Evolutionary conservation across 2,888 invertebrate species (phyloP).

Genomic region (Agrotis segetum): DNA sequence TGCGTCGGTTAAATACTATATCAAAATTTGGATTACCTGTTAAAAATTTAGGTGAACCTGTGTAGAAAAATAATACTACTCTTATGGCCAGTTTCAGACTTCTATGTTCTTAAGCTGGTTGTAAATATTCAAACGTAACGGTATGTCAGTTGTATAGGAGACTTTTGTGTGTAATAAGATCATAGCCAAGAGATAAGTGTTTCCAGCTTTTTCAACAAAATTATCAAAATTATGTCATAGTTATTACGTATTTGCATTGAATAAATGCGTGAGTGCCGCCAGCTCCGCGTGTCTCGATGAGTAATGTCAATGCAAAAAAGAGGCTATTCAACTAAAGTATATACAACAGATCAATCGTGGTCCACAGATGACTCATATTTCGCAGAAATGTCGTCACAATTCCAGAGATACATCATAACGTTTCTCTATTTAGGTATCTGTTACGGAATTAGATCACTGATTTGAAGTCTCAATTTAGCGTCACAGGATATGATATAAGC

Average conservation of each 20-base stretch:
- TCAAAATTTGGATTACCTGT: constrained; percentile 8
- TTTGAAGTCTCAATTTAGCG: constrained; percentile 68
- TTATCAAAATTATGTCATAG: constrained; percentile 44
- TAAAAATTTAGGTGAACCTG: neutral
- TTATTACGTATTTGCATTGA: constrained; percentile 79
- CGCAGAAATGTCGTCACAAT: constrained; percentile 84
- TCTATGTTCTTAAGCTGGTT: neutral
- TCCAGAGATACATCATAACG: constrained; percentile 74
- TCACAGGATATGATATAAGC: constrained; percentile 70
- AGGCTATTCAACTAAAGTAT: constrained; percentile 68
- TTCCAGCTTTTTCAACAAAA: neutral
- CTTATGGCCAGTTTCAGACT: neutral
- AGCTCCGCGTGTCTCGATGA: constrained; percentile 79
- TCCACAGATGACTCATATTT: constrained; percentile 80
- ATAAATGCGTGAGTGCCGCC: constrained; percentile 75
- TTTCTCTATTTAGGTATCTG: constrained; percentile 55
- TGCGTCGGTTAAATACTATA: constrained; percentile 4
- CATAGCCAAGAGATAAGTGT: neutral
- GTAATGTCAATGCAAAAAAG: constrained; percentile 84
- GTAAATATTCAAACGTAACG: too few relatives aligned
- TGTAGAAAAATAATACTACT: neutral
- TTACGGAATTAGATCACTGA: constrained; percentile 73
- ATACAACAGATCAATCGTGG: constrained; percentile 77
- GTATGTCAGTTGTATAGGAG: too few relatives aligned
- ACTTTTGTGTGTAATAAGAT: too few relatives aligned